These are phyloP conservation scores for Caenorhabditis drosophilae DNA, from an alignment of 2,888 invertebrate species.

Conservation along the genomic window DNA sequence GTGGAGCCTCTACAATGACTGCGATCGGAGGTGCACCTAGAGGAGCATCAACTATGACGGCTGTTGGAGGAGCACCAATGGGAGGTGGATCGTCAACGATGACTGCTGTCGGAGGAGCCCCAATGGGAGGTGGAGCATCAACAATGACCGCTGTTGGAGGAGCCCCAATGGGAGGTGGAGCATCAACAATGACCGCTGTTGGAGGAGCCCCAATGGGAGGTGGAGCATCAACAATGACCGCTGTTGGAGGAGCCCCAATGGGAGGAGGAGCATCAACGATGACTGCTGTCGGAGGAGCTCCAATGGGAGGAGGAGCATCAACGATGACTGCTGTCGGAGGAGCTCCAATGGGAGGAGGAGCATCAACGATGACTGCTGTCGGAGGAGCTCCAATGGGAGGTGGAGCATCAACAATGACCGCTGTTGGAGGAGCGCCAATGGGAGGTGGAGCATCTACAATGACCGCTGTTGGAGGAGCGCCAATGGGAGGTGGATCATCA, in stretches of 20 bases:
- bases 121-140: slow-evolving; percentile 35
- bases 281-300: slow-evolving; percentile 22
- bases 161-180: slow-evolving; percentile 40
- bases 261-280: slow-evolving; percentile 23
- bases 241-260: slow-evolving; percentile 15
- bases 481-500: slow-evolving; percentile 26
- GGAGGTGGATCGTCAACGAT: slow-evolving; percentile 45
- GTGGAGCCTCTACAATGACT: slow-evolving; percentile 50
- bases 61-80: slow-evolving; percentile 38
- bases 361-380: slow-evolving; percentile 24
- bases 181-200: slow-evolving; percentile 56
- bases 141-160: slow-evolving; percentile 59
- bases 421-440: slow-evolving; percentile 41
- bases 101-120: slow-evolving; percentile 48
- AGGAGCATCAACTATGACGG: slow-evolving; percentile 54
- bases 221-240: slow-evolving; percentile 16
- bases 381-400: slow-evolving; percentile 25
- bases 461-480: slow-evolving; percentile 48
- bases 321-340: slow-evolving; percentile 30
- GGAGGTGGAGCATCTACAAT: slow-evolving; percentile 49
- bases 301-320: slow-evolving; percentile 17
- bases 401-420: slow-evolving; percentile 47
- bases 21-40: slow-evolving; percentile 46
- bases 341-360: slow-evolving; percentile 13
- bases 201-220: slow-evolving; percentile 43